Base-by-base conservation (phyloP, 1,140 invertebrate genomes). In the Aphaenogaster floridana region DNA sequence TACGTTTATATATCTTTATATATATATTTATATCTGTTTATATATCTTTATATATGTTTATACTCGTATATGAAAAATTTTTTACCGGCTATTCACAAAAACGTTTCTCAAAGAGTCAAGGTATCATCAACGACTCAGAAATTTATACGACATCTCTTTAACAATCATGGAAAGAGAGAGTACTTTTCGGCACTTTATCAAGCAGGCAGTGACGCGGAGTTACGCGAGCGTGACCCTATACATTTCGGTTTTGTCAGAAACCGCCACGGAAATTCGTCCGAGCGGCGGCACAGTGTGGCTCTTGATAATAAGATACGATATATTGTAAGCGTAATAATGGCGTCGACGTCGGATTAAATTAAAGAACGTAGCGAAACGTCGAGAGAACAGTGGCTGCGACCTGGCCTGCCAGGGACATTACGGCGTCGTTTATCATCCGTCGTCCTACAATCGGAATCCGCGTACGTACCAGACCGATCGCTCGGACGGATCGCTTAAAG, bases 401-500 rank as follows among this genome's bases (percentile, higher is more conserved):
- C 68, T 69, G 34, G 57, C 39, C 69, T 84, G 88, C 39, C 36
- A 8, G n/a, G 45, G 42, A 81, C 87, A 88, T 85, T 88, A 89
- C 79, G 64, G 54, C 52, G 17, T 88, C 87, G 77, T 88, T 88
- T 88, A 88, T 88, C 87, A 88, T 88, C 59, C 34, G 69, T 34
- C 59, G 54, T 42, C n/a, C 50, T 39, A 52, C 28, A 54, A 17
- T 54, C 34, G 59, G 72, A 52, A 78, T 69, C 69, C 57, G 28
- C 48, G 63, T 69, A 87, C 76, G 63, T 68, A 86, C 64, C 57
- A 45, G 34, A 42, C 64, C 83, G 64, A 79, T 87, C 42, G 68
- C n/a, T 63, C 76, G 64, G 64, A 89, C 57, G 76, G 76, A 77
- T 88, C 59, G 72, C 69, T 89, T 64, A 52, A 89, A 83, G 72